phyloP scores from a whole-genome alignment of 2,888 invertebrate genomes.

The Gari tellinella region DNA sequence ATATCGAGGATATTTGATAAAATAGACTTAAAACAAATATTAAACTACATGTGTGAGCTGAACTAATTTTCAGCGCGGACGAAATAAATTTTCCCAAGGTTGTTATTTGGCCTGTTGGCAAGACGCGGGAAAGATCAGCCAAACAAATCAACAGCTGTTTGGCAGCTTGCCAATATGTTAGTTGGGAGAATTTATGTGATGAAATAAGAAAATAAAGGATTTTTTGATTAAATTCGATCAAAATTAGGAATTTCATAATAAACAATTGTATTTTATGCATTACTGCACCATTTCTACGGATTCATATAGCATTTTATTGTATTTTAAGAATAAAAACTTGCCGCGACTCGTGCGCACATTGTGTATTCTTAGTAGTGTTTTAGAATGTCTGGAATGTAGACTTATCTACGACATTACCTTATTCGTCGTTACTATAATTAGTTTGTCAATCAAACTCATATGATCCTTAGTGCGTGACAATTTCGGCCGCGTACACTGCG shows the following conservation, averaged over 20 bases:
- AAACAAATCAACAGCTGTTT: slow-evolving; percentile 81
- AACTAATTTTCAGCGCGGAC: slow-evolving; percentile 68
- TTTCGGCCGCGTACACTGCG: slow-evolving; percentile 8
- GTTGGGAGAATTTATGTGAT: slow-evolving; percentile 75
- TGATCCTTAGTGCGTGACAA: slow-evolving; percentile 15
- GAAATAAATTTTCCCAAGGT: slow-evolving; percentile 59
- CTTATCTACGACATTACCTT: slow-evolving; percentile 78
- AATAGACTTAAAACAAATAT: too few relatives aligned
- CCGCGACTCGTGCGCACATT: not conserved
- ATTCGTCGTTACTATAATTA: slow-evolving; percentile 74
- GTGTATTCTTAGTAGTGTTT: slow-evolving; percentile 51
- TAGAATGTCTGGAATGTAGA: slow-evolving; percentile 81
- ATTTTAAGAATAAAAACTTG: too few relatives aligned
- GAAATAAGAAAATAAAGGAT: too few relatives aligned
- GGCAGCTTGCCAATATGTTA: slow-evolving; percentile 66
- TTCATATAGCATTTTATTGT: too few relatives aligned
- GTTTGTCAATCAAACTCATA: slow-evolving; percentile 61
- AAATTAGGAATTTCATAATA: too few relatives aligned
- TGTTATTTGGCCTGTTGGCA: slow-evolving; percentile 72
- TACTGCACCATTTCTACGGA: too few relatives aligned
- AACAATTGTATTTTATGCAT: too few relatives aligned
- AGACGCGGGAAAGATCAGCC: slow-evolving; percentile 82
- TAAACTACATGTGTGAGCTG: slow-evolving; percentile 9
- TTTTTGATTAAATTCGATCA: too few relatives aligned
- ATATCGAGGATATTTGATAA: too few relatives aligned